Evolutionary conservation across 2,888 invertebrate genomes (phyloP), one percentile per base, ranked within the genome.

Genomic region (Pocota personata): DNA sequence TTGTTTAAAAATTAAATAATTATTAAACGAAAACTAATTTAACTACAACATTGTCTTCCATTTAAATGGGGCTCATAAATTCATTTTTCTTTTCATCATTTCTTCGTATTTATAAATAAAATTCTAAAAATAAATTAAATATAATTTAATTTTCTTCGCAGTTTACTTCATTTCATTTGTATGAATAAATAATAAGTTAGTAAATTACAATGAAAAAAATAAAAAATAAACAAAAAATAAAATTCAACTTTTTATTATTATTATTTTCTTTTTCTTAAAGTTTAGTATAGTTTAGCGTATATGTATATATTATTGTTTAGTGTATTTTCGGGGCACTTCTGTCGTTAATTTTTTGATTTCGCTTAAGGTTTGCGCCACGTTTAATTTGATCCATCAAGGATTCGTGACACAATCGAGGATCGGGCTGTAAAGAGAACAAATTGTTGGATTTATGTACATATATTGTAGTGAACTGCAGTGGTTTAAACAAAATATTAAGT

Each of bases 311-410:
- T 87, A 87, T 80, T 83, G 87, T 87, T 93, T 93, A 96, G 91
- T 95, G 96, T 92, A 97, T 97, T 93, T 97, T 96, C 30, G 97
- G 97, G 83, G 97, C 97, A 62, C 97, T 97, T 87, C 97, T 94
- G 92, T 97, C 97, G 93, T 92, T 92, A 83, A 92, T 92, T 89
- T 92, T 93, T 89, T 92, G 91, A 88, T 97, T 96, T 89, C 97
- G 95, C 79, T 95, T 95, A 75, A 98, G 92, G 43, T 96, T 95
- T 16, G 97, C 97, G 76, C 98, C 98, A 87, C 96, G 94, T 90
- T 97, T 96, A 84, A 98, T 98, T 91, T 98, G 98, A 93, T 98
- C 98, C 97, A 98, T 97, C n/a, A 98, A 93, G 0, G 97, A 97
- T 88, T 97, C 97, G 92, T 97, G 96, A 89, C 96, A 96, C 35